Base-by-base conservation (phyloP, 2,113 vertebrate species). In the Poecile atricapillus region DNA sequence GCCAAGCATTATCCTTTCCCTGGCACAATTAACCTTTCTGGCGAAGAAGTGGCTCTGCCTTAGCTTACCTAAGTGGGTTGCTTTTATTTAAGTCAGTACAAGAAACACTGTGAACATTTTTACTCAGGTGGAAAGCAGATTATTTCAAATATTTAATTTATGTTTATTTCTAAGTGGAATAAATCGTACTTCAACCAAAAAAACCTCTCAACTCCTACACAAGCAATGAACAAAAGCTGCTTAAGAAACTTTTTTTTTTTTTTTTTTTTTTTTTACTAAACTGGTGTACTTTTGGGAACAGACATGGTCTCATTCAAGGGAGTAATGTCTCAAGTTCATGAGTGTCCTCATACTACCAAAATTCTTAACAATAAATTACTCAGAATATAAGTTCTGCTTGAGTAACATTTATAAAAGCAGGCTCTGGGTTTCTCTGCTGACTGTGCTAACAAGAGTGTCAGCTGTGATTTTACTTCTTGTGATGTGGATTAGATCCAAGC, bases 401-500 rank as follows among this genome's bases (percentile, higher is more conserved):
- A 96, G 23, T 65, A 92, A 92, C 44, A 35, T 78, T 95, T 93
- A 64, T 68, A 94, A 50, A 73, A 94, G 63, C 41, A 85, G 70
- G 46, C 58, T 92, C 46, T 80, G 87, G 44, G 31, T 79, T 95
- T 88, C 82, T 90, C 88, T 94, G 90, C 92, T 95, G 92, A 85
- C 85, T 88, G 50, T 73, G 88, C 88, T 93, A 92, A 85, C 75
- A 83, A 88, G 75, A 91, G 63, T 75, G 87, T 95, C 96, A 97
- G 92, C 92, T 97, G 82, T 92, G 85, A 92, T 96, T 94, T 91
- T 88, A 52, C 49, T 92, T 96, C 82, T 85, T 90, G 67, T 80
- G 78, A 76, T 81, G 79, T 95, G 96, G 92, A 93, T 87, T 82
- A 84, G 35, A 90, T 93, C 90, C 96, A 95, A 96, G 90, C 49